phyloP scores from a whole-genome alignment of 1,140 invertebrate genomes.

The Venturia canescens region DNA sequence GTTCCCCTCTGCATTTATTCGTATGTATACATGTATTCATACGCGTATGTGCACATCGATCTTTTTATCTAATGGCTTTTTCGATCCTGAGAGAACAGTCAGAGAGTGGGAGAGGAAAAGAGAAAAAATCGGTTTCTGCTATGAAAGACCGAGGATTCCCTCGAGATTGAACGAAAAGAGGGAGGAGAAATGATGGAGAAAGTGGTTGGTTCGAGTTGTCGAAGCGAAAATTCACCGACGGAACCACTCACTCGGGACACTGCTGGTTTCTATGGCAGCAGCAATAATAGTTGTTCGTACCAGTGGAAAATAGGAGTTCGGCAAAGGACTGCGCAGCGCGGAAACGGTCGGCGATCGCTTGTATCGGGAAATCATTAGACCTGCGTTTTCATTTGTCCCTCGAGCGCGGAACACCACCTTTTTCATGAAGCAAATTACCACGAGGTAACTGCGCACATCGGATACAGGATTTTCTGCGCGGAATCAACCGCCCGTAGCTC shows the following conservation, averaged over 20 bases:
- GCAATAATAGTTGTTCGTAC: background rate
- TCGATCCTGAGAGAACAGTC: background rate
- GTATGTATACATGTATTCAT: too few relatives aligned
- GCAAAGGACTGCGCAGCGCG: background rate
- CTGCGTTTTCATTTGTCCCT: background rate
- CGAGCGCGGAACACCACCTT: background rate
- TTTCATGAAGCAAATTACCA: background rate
- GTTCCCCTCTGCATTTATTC: too few relatives aligned
- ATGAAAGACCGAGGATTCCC: background rate
- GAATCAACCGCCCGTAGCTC: background rate
- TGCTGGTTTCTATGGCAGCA: background rate
- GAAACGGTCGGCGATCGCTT: background rate
- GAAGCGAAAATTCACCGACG: slow-evolving; percentile 12
- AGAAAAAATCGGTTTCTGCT: background rate
- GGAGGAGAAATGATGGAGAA: background rate
- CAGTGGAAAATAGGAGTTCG: background rate
- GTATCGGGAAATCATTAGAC: background rate
- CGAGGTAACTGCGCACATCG: background rate
- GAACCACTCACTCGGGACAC: slow-evolving; percentile 5
- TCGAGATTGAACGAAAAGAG: background rate
- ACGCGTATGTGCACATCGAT: too few relatives aligned
- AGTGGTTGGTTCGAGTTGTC: background rate
- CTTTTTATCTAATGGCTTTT: background rate
- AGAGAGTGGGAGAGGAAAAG: background rate
- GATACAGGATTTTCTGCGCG: background rate